Evolutionary conservation across 2,113 vertebrate species (phyloP).

Genomic region (Phodopus roborovskii): DNA sequence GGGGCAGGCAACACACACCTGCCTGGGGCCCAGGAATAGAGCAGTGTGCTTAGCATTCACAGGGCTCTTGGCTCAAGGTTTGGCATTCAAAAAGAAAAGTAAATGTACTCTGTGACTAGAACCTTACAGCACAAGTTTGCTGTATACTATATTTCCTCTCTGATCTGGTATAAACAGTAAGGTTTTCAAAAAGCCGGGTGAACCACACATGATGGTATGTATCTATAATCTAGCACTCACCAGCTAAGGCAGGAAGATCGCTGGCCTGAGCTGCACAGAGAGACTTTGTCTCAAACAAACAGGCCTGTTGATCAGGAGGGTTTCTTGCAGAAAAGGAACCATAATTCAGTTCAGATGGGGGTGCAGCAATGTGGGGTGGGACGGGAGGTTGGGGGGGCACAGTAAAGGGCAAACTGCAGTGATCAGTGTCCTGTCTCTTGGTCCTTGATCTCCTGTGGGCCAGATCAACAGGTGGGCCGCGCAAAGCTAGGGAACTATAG

Average conservation of each 20-base stretch:
- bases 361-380: background rate
- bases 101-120: background rate
- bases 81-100: background rate
- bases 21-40: background rate
- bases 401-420: rapidly evolving
- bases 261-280: background rate
- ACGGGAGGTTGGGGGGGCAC: no score
- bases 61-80: background rate
- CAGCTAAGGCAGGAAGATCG: background rate
- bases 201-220: background rate
- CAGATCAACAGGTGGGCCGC: background rate
- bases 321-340: background rate
- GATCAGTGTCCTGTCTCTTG: background rate
- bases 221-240: background rate
- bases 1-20: background rate
- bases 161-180: background rate
- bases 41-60: background rate
- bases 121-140: background rate
- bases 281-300: background rate
- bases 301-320: background rate
- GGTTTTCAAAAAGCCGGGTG: background rate
- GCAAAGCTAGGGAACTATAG: background rate
- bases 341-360: background rate
- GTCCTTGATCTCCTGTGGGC: background rate
- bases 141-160: background rate